These are phyloP conservation scores for Parnassius orleans DNA, from an alignment of 2,888 invertebrate species.

Conservation along the genomic window DNA sequence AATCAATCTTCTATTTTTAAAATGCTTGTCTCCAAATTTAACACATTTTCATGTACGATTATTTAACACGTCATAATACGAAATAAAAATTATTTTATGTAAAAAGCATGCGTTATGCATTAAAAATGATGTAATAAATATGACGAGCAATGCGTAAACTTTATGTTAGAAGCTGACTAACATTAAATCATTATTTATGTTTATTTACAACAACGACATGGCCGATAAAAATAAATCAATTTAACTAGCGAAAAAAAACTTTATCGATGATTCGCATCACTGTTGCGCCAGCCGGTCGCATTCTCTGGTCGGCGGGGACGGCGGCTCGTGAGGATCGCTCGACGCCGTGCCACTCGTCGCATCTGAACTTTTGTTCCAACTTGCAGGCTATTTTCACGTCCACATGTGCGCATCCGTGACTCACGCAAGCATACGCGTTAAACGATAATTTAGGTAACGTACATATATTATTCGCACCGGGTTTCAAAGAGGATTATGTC, in stretches of 20 bases:
- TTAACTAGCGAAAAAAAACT: conserved; percentile 18
- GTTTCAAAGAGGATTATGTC: conserved; percentile 39
- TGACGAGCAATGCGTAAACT: too few relatives aligned
- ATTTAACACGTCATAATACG: too few relatives aligned
- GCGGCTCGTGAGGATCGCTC: conserved; percentile 65
- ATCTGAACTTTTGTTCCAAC: conserved; percentile 70
- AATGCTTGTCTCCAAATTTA: too few relatives aligned
- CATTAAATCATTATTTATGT: not conserved
- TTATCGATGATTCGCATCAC: conserved; percentile 60
- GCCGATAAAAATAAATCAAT: conserved; percentile 23
- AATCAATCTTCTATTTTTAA: too few relatives aligned
- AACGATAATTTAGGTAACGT: conserved; percentile 57
- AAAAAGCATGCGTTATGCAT: too few relatives aligned
- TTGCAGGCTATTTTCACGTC: conserved; percentile 71
- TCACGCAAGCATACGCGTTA: conserved; percentile 69
- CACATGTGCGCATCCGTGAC: conserved; percentile 72
- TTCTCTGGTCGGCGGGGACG: conserved; percentile 63
- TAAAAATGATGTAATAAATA: too few relatives aligned
- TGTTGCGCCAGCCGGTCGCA: conserved; percentile 76
- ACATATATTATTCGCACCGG: conserved; percentile 47
- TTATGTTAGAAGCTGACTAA: not conserved
- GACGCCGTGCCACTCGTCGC: conserved; percentile 50
- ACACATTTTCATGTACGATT: too few relatives aligned
- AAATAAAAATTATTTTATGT: too few relatives aligned
- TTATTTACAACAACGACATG: conserved; percentile 7